These are phyloP conservation scores for Ceratothoa steindachneri DNA, from an alignment of 2,888 invertebrate genomes.

Conservation along the genomic window DNA sequence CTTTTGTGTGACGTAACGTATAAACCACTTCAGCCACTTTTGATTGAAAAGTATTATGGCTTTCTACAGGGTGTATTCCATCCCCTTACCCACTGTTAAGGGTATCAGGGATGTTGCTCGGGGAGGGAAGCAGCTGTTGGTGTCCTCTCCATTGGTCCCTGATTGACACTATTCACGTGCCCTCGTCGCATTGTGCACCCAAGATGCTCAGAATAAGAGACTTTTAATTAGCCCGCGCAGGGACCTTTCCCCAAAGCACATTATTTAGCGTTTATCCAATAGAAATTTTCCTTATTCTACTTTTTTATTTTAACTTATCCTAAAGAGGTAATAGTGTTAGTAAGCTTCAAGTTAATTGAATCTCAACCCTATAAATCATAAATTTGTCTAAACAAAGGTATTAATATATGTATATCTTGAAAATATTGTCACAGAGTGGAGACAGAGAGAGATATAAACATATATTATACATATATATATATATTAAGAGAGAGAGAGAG, in stretches of 20 bases:
- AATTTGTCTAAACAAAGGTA: no score
- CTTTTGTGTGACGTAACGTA: neutral
- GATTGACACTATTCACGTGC: constrained; percentile 13
- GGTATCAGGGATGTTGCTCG: neutral
- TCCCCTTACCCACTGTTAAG: neutral
- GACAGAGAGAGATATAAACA: neutral
- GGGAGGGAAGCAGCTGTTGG: neutral
- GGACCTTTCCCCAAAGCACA: neutral
- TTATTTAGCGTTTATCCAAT: neutral
- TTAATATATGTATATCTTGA: no score
- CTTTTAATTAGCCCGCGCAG: neutral
- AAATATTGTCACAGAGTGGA: no score
- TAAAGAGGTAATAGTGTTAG: no score
- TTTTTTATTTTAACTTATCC: no score
- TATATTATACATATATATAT: no score
- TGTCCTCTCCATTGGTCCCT: neutral
- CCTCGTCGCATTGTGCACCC: neutral
- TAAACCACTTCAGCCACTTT: neutral
- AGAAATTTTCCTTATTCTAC: neutral
- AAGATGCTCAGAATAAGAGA: constrained; percentile 1
- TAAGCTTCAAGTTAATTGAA: no score
- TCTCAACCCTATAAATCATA: no score
- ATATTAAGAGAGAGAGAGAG: no score
- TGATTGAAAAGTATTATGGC: neutral
- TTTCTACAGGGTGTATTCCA: neutral